Base-by-base conservation (phyloP, 1,140 invertebrate genomes). In the Pteromalus puparum region DNA sequence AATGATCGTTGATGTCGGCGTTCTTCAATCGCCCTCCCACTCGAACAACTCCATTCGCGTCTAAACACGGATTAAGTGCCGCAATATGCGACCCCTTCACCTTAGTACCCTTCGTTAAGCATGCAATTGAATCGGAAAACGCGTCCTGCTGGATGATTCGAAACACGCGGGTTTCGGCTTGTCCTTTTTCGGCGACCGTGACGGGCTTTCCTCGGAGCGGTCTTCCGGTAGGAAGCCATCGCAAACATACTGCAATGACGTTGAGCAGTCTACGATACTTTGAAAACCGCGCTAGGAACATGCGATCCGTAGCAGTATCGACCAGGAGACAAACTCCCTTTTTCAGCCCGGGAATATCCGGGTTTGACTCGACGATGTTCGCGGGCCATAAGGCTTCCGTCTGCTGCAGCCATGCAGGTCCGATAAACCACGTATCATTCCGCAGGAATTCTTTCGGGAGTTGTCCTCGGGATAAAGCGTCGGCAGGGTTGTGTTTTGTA, bases 21-120 rank as follows among this genome's bases (percentile, higher is more conserved):
- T 91, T 84, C 13, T 80, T 53, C 18, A 93, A 84, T 34, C 91
- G 65, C 6, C 92, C 91, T 12, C 90, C 92, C 21, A 93, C 92
- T 48, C 91, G 85, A 10, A 93, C 13, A 1, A 93, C 34, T 15
- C 88, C 89, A 18, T 87, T n/a, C 15, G 86, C 10, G 76, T 92
- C 91, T 10, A 93, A 9, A 81, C 92, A 92, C 0, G 91, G 90
- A 73, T 85, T 79, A 24, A 87, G 75, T 70, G 28, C 26, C 1
- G 53, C 85, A 30, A 30, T 30, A 30, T 30, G 30, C 30, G 30
- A 30, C 30, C 30, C 30, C 30, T 30, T 30, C 30, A 30, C 30
- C 30, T 30, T 30, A 30, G 30, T 30, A 30, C 30, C 30, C 30
- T 30, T 30, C 30, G 30, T 30, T 30, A 30, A 30, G 30, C 30